phyloP scores from a whole-genome alignment of 2,797 vertebrate species.

The Propithecus perrieri region DNA sequence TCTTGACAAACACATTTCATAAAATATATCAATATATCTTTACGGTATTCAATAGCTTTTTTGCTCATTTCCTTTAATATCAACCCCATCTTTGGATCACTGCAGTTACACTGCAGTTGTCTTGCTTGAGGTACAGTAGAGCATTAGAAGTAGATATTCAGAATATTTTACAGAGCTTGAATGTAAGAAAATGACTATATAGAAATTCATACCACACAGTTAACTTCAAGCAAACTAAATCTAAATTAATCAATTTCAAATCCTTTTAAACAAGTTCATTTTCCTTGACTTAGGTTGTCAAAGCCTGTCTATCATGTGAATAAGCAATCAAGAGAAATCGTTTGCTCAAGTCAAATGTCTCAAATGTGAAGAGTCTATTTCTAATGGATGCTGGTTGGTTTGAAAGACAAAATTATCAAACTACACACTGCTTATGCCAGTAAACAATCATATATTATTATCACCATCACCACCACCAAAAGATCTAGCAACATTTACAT shows the following conservation, averaged over 20 bases:
- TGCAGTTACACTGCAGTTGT: not conserved
- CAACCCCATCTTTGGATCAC: slow-evolving; percentile 32
- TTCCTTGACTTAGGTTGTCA: not conserved
- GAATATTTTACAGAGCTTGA: slow-evolving; percentile 50
- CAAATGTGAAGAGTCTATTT: not conserved
- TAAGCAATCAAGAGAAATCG: slow-evolving; percentile 29
- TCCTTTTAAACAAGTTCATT: slow-evolving; percentile 22
- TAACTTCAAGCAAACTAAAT: slow-evolving; percentile 50
- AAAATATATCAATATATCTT: not conserved
- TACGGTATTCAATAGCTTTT: not conserved
- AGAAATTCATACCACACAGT: slow-evolving; percentile 5
- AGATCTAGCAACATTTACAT: not conserved
- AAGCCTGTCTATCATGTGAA: not conserved
- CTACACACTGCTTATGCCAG: not conserved
- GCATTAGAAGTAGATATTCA: not conserved
- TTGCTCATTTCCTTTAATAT: slow-evolving; percentile 12
- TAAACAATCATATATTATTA: not conserved
- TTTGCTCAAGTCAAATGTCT: slow-evolving; percentile 2
- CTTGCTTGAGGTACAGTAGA: slow-evolving; percentile 37
- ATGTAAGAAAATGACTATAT: not conserved
- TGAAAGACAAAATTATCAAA: slow-evolving; percentile 19
- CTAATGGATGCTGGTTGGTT: not conserved
- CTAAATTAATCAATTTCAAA: slow-evolving; percentile 40
- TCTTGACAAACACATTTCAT: slow-evolving; percentile 48
- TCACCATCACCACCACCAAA: not conserved